Base-by-base conservation (phyloP, 2,113 vertebrate species). In the Promerops cafer region DNA sequence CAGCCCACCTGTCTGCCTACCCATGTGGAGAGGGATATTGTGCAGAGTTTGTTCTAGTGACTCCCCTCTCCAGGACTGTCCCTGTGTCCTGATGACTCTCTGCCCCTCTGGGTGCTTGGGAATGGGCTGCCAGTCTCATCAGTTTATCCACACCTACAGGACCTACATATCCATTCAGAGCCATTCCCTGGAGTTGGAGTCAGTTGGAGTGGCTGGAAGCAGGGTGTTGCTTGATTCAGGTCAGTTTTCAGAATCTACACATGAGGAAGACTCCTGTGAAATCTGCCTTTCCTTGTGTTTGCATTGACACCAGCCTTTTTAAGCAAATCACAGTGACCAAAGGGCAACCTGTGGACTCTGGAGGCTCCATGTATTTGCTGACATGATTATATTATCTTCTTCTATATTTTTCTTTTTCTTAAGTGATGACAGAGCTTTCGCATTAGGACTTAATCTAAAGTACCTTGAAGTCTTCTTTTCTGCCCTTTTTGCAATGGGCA, bases 21-120 rank as follows among this genome's bases (percentile, higher is more conserved):
- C 11, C 2, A 2, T 5, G 26, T 3, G 1, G 30, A 39, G 42
- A 66, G 18, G 9, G 30, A 10, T 35, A 8, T 6, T 44, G 21
- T 44, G 39, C 30, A 37, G 50, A 71, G 11, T 26, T 35, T 72
- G 7, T 53, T 31, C 28, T 20, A 65, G 10, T 20, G 33, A 54
- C 6, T 49, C 17, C 3, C 13, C 15, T 69, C 24, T 54, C 39
- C 28, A 44, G 30, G 14, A 7, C 24, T 27, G 4, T 49, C 31
- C 28, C 24, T 26, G 17, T 19, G 23, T 54, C 42, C 54, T 53
- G 26, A 8, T 35, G 33, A 24, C 7, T 74, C 4, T 4, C 8
- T 5, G 4, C 10, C 13, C 28, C n/a, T 49, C 22, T 37, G 35
- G 21, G 3, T 49, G 19, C 33, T 10, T 70, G 20, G 9, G 9